Evolutionary conservation across 2,113 vertebrate species (phyloP), one percentile per base, ranked within the genome.

Genomic region (Serinus canaria): DNA sequence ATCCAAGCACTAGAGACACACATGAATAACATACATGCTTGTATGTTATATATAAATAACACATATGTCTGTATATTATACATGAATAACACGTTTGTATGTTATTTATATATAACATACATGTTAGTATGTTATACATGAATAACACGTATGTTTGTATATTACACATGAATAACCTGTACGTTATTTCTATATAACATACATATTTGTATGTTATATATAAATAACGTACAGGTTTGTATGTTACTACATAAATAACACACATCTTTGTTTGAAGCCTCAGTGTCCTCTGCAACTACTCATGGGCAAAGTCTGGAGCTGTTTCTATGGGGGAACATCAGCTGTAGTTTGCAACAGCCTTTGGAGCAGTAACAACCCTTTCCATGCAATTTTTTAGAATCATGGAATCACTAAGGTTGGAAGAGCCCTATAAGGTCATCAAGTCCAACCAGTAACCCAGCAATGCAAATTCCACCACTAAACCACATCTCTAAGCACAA

Each of bases 11-110:
- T 23, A 15, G 33, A 69, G 67, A 60, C 33, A 74, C 6, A 25
- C 4, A 6, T 7, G 17, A 64, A 4, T 44, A 68, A 13, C 8
- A 33, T 3, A 31, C 1, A 3, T 0, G 5, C 19, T 33, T 73
- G 25, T 60, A 53, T 53, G 52, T 53, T 53, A 30, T 5, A 18
- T 2, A 18, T 30, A 1, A 30, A 31, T 31, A 53, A 31, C 52
- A 55, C 5, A 12, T 17, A 53, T 1, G 5, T 52, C 28, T 49
- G 22, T 24, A 24, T 49, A 7, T 49, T 49, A 49, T 8, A 24
- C 3, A 24, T 49, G 9, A 21, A 41, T 41, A 41, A 41, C 39
- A 41, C 39, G 39, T 41, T 41, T 13, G 39, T 41, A 41, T 41
- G 11, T 41, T 41, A 41, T 41, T 12, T 12, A 41, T 41, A 12